A percentile compares a stretch with the other conserved stretches of the same genome.
phyloP scores from a whole-genome alignment of 2,888 invertebrate genomes.

The Alloscopus bannaensis region DNA sequence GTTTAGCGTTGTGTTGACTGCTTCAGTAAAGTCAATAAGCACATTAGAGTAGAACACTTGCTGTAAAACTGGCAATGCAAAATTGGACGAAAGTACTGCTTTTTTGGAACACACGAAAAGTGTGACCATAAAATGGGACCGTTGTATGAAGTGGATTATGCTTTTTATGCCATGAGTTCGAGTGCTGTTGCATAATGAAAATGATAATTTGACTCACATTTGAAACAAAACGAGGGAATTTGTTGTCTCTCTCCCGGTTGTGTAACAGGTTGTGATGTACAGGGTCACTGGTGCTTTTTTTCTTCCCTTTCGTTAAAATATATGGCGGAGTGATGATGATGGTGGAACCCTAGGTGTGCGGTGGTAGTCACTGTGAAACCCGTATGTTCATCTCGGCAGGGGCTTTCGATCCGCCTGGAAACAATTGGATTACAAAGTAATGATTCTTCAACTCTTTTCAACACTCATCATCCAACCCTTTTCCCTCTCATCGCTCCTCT shows the following conservation, averaged over 20 bases:
- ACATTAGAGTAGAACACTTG: too few relatives aligned
- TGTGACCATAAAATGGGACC: too few relatives aligned
- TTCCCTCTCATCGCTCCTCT: constrained; percentile 5
- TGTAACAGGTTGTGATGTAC: constrained; percentile 71
- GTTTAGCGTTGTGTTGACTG: too few relatives aligned
- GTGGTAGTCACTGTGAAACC: constrained; percentile 67
- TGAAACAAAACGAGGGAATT: not conserved
- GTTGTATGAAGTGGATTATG: too few relatives aligned
- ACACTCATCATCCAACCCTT: constrained; percentile 58
- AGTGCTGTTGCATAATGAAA: too few relatives aligned
- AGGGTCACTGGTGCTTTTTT: not conserved
- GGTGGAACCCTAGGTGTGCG: constrained; percentile 65
- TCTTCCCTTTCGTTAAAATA: not conserved
- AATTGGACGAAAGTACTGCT: too few relatives aligned
- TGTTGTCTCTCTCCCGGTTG: constrained; percentile 49
- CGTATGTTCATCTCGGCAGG: constrained; percentile 72
- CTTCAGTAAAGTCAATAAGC: too few relatives aligned
- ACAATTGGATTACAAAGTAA: constrained; percentile 73
- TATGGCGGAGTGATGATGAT: constrained; percentile 15
- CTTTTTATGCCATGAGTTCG: too few relatives aligned
- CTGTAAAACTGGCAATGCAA: too few relatives aligned
- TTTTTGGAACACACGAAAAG: too few relatives aligned
- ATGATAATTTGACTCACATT: not conserved
- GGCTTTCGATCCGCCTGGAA: constrained; percentile 69
- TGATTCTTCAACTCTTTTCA: constrained; percentile 70